Base-by-base conservation (phyloP, 2,797 vertebrate species). In the Paratrypauchen microcephalus region DNA sequence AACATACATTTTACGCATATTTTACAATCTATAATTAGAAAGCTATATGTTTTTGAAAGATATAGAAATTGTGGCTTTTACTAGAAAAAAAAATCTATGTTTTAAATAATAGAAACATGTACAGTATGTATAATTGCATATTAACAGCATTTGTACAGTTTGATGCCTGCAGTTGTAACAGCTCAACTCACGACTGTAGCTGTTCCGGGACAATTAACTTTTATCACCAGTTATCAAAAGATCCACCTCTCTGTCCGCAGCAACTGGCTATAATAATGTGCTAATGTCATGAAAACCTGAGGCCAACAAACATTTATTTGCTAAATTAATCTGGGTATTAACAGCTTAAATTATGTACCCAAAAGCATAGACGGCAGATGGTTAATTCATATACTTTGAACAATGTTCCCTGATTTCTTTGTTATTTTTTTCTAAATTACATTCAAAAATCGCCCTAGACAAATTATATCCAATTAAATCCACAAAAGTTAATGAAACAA, bases 351-450 rank as follows among this genome's bases (percentile, higher is more conserved):
- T n/a, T 13, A 65, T 50, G 62, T 65, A 18, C 2, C 59, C 0
- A 1, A 41, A 67, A 71, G 39, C 47, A 32, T 70, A 79, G 55
- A 75, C 30, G 47, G 65, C 45, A 67, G 39, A 48, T 21, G 62
- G 61, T 80, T 79, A 63, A 73, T 67, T 71, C 1, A 68, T 67
- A 26, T 26, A 48, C 16, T 65, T 60, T 65, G 26, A 65, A 48
- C 45, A 65, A 21, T 13, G 50, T 67, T 26, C 55, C 66, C 28
- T n/a, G 24, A 62, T 36, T 65, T 26, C 54, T 72, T 65, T 63
- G 45, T 61, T 36, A 1, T 28, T 57, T 57, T 26, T 16, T 57
- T 72, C 7, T 54, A 30, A 18, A 72, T 41, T 36, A 5, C 6
- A 18, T 63, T 23, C 48, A 54, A 11, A 32, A 73, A 5, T 13